Percentiles rank a stretch among this genome's conserved stretches.
Evolutionary conservation across 2,888 invertebrate genomes (phyloP).

Genomic region (Syrphus vitripennis): DNA sequence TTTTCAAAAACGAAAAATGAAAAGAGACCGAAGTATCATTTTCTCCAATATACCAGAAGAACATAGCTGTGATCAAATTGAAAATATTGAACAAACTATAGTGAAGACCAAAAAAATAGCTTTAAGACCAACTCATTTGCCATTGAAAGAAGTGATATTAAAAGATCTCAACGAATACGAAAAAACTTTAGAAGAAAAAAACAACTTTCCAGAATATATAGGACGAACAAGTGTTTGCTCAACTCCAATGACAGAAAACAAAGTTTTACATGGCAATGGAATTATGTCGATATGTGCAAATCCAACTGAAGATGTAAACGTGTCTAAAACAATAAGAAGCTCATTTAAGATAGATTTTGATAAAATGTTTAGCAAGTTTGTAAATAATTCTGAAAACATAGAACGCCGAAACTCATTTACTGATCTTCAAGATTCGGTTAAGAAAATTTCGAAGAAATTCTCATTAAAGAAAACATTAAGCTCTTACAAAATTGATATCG

Average conservation of each 20-base stretch:
- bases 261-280: conserved; percentile 88
- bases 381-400: conserved; percentile 77
- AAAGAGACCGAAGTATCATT: conserved; percentile 89
- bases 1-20: conserved; percentile 83
- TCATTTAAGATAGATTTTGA: conserved; percentile 79
- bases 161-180: conserved; percentile 80
- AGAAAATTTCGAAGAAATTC: conserved; percentile 83
- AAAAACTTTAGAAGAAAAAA: conserved; percentile 82
- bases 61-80: conserved; percentile 57
- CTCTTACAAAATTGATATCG: conserved; percentile 80
- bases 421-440: conserved; percentile 85
- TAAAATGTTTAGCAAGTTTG: conserved; percentile 79
- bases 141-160: conserved; percentile 81
- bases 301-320: conserved; percentile 80
- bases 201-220: conserved; percentile 84
- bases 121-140: conserved; percentile 83
- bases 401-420: conserved; percentile 83
- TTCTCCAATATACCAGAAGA: conserved; percentile 93
- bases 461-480: conserved; percentile 83
- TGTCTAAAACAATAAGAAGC: conserved; percentile 69
- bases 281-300: conserved; percentile 89
- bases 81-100: background rate
- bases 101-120: conserved; percentile 24
- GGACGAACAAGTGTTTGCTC: conserved; percentile 89
- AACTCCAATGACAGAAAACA: conserved; percentile 90